phyloP scores from a whole-genome alignment of 2,797 vertebrate genomes.

The Hipposideros larvatus region DNA sequence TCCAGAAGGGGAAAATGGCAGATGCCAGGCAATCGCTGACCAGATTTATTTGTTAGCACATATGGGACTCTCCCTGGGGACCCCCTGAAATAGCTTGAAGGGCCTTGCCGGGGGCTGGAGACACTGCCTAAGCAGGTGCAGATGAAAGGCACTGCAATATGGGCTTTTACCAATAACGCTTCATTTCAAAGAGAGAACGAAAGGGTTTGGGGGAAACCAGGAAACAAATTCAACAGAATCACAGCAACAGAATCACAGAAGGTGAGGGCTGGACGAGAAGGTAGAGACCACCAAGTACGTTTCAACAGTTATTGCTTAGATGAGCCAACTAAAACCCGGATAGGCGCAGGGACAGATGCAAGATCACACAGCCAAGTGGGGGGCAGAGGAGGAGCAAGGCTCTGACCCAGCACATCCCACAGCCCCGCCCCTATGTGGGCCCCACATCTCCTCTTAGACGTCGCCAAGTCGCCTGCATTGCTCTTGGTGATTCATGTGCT shows the following conservation, averaged over 20 bases:
- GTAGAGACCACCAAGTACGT: not conserved
- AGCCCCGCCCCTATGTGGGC: fast-evolving
- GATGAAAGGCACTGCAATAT: not conserved
- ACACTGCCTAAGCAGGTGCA: not conserved
- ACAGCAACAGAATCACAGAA: not conserved
- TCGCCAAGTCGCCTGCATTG: no score
- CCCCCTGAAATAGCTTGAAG: constrained; percentile 41
- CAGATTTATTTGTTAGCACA: constrained; percentile 54
- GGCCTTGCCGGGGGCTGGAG: not conserved
- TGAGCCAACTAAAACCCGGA: not conserved
- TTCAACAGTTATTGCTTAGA: not conserved
- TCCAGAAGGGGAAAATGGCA: constrained; percentile 16
- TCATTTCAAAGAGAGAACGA: not conserved
- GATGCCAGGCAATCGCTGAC: not conserved
- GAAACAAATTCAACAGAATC: not conserved
- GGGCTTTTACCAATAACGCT: not conserved
- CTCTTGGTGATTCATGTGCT: not conserved
- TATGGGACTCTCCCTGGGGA: constrained; percentile 21
- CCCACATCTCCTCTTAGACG: not conserved
- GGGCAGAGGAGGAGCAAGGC: not conserved
- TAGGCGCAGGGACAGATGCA: not conserved
- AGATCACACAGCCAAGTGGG: not conserved
- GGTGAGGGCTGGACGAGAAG: fast-evolving
- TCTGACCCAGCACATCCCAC: not conserved
- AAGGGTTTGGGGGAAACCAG: not conserved